These are phyloP conservation scores for Lampris incognitus DNA, from an alignment of 2,113 vertebrate species.

Conservation along the genomic window DNA sequence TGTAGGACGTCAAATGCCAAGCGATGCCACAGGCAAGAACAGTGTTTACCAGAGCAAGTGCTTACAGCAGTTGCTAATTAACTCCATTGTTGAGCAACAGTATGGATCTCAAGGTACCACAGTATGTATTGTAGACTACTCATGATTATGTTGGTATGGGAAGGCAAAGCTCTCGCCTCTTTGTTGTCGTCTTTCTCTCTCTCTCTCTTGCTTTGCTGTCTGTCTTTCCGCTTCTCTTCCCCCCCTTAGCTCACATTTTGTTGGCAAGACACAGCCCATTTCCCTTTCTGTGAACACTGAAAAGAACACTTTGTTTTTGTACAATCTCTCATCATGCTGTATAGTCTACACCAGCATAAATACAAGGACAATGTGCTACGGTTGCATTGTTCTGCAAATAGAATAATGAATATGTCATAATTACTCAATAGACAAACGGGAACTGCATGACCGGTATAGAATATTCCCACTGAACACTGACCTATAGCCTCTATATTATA, in stretches of 20 bases:
- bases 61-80: conserved; percentile 75
- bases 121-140: conserved; percentile 72
- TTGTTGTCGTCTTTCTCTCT: not conserved
- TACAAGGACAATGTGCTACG: conserved; percentile 56
- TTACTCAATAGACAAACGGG: not conserved
- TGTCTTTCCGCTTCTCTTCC: conserved; percentile 56
- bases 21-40: conserved; percentile 72
- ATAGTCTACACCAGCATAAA: conserved; percentile 54
- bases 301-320: conserved; percentile 61
- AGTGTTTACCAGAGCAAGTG: conserved; percentile 74
- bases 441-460: conserved; percentile 3
- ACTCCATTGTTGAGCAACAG: conserved; percentile 74
- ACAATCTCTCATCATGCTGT: conserved; percentile 57
- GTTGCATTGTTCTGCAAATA: conserved; percentile 12
- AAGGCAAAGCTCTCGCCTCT: conserved; percentile 54
- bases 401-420: conserved; percentile 45
- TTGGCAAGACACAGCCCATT: conserved; percentile 64
- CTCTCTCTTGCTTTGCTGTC: conserved; percentile 26
- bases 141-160: conserved; percentile 72
- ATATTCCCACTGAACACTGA: conserved; percentile 53
- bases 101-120: conserved; percentile 76
- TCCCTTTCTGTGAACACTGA: conserved; percentile 68
- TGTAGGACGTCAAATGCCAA: conserved; percentile 77
- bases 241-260: conserved; percentile 60
- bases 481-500: conserved; percentile 67